A percentile compares a stretch with the other conserved stretches of the same genome.
These are phyloP conservation scores for Anthopleura xanthogrammica DNA, from an alignment of 92 coral and sea anemone genomes.

Conservation along the genomic window DNA sequence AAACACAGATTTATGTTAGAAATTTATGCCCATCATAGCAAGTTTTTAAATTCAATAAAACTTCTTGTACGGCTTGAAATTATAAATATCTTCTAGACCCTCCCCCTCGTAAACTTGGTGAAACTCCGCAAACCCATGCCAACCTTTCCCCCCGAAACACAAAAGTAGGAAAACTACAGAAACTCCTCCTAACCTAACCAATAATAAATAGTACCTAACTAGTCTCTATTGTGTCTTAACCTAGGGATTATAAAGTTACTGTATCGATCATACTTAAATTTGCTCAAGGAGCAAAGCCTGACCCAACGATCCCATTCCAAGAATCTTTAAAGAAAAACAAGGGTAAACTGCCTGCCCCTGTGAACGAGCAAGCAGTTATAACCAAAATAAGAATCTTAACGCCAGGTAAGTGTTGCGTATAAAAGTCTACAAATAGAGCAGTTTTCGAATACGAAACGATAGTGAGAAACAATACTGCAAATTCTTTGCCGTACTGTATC, in stretches of 20 bases:
- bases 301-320: constrained; percentile 79
- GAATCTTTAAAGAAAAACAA: constrained; percentile 54
- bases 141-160: no score
- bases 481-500: no score
- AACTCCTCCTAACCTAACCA: no score
- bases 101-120: background rate
- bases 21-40: background rate
- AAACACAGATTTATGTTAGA: no score
- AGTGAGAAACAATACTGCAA: no score
- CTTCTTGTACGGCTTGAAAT: no score
- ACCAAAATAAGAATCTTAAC: constrained; percentile 56
- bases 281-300: constrained; percentile 73
- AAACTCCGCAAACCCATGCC: no score
- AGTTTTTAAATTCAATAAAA: background rate
- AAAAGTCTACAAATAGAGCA: background rate
- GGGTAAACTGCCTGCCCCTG: constrained; percentile 68
- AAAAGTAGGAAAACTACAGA: background rate
- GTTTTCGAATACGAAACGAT: no score
- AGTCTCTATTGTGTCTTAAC: background rate
- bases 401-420: constrained; percentile 56
- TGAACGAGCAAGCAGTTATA: constrained; percentile 59
- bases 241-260: constrained; percentile 42
- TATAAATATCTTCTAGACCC: no score
- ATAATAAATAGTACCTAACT: background rate
- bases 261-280: constrained; percentile 58